Base-by-base conservation (phyloP, 2,888 invertebrate genomes). In the Ormia ochracea region DNA sequence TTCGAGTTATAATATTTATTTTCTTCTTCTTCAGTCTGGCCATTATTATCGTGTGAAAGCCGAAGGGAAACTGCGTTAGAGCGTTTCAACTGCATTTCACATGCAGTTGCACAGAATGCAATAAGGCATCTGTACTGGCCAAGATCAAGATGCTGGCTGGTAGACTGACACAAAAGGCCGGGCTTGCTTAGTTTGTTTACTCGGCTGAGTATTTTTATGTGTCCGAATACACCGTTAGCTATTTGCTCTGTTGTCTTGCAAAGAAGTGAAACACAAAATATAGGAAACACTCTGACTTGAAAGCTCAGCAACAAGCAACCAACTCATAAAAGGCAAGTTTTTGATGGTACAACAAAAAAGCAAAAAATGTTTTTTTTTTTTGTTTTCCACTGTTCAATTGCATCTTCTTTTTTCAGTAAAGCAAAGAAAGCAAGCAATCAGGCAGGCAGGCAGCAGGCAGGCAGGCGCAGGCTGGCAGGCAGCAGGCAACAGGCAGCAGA, bases 11-110 rank as follows among this genome's bases (percentile, higher is more conserved):
- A 14, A 5, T 1, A 4, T 33, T 23, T 28, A 14, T 21, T 21
- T 43, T 23, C 14, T 19, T 31, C 33, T 1, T 33, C 3, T 31
- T 41, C 41, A 28, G 59, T 52, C 45, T 45, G 54, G 33, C 45
- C 63, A 65, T 52, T 50, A 66, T 58, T 58, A 50, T 66, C 54
- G 38, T 76, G 61, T 68, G 63, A 76, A 63, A 70, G 69, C 63
- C 69, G 28, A 76, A 70, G 63, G 73, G 73, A 78, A 61, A 74
- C 68, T 61, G 74, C 78, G 61, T 78, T 78, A 78, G 74, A 78
- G 74, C 21, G 63, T 48, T 56, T 41, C 56, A 74, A 70, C 19
- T 56, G 63, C 63, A 63, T 41, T 70, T 31, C 19, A 19, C 52
- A 66, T 58, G 66, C n/a, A n/a, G n/a, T n/a, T n/a, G n/a, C 50